These are phyloP conservation scores for Ganaspis sp. DNA, from an alignment of 1,140 invertebrate genomes.

Conservation along the genomic window DNA sequence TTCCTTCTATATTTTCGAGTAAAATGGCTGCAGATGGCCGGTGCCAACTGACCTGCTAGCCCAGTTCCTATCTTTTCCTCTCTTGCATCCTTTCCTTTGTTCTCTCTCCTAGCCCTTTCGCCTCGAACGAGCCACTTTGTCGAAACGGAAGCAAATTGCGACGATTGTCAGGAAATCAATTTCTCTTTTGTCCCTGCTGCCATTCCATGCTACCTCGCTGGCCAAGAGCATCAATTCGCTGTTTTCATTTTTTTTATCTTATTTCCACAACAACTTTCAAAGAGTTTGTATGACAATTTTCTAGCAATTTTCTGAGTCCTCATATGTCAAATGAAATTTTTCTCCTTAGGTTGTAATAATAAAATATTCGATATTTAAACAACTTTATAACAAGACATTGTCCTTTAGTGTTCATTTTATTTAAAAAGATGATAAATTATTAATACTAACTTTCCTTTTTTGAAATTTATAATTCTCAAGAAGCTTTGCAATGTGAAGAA, in stretches of 20 bases:
- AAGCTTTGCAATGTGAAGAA: background rate
- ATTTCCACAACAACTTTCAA: background rate
- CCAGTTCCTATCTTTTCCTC: slow-evolving; percentile 45
- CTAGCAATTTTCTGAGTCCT: background rate
- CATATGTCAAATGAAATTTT: background rate
- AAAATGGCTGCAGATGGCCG: slow-evolving; percentile 36
- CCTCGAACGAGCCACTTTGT: slow-evolving; percentile 53
- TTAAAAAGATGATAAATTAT: too few species aligned
- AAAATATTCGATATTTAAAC: background rate
- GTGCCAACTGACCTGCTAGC: slow-evolving; percentile 56
- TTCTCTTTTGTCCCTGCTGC: slow-evolving; percentile 46
- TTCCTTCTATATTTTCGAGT: background rate
- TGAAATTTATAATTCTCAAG: too few species aligned
- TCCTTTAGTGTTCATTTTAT: too few species aligned
- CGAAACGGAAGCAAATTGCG: slow-evolving; percentile 57
- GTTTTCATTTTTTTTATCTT: slow-evolving; percentile 20
- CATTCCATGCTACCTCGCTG: background rate
- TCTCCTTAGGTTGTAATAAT: background rate
- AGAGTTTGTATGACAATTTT: background rate
- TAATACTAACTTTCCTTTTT: too few species aligned
- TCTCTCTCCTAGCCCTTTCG: slow-evolving; percentile 32
- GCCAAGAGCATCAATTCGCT: slow-evolving; percentile 4
- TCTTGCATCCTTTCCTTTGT: slow-evolving; percentile 46
- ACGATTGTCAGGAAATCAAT: slow-evolving; percentile 62
- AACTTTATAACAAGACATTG: too few species aligned